Conservation (phyloP, 1,140 invertebrate species). For the Rhagoletis zephyria region DNA sequence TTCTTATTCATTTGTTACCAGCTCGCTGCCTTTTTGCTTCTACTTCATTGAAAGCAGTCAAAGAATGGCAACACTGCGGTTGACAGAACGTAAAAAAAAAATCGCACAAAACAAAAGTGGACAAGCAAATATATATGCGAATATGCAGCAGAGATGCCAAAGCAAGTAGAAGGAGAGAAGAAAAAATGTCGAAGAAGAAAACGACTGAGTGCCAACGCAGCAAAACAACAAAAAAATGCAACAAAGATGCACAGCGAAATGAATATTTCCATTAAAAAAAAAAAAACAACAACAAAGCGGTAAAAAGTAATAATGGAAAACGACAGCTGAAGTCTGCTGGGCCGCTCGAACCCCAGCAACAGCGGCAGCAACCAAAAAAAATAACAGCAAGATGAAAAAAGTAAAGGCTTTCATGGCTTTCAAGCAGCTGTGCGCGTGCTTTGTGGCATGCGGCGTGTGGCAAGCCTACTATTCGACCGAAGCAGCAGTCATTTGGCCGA, state of each 20-base stretch:
- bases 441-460: slow-evolving; percentile 26
- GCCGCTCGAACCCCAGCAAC: no score
- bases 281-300: background rate
- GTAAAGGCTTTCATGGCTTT: background rate
- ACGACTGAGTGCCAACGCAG: background rate
- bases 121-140: slow-evolving; percentile 29
- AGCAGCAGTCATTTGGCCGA: slow-evolving; percentile 31
- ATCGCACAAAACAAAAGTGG: slow-evolving; percentile 9
- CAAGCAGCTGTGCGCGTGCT: slow-evolving; percentile 9
- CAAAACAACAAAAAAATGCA: background rate
- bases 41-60: background rate
- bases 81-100: slow-evolving; percentile 16
- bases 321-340: no score
- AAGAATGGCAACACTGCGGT: background rate
- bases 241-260: background rate
- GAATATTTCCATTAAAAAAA: slow-evolving; percentile 4
- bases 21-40: background rate
- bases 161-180: background rate
- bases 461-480: slow-evolving; percentile 40
- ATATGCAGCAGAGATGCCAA: background rate
- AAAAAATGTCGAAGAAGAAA: background rate
- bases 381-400: background rate
- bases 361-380: no score
- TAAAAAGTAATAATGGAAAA: background rate
- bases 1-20: background rate